A percentile compares a stretch with the other conserved stretches of the same genome.
These are phyloP conservation scores for Diadegma fenestrale DNA, from an alignment of 2,888 invertebrate genomes.

Conservation along the genomic window DNA sequence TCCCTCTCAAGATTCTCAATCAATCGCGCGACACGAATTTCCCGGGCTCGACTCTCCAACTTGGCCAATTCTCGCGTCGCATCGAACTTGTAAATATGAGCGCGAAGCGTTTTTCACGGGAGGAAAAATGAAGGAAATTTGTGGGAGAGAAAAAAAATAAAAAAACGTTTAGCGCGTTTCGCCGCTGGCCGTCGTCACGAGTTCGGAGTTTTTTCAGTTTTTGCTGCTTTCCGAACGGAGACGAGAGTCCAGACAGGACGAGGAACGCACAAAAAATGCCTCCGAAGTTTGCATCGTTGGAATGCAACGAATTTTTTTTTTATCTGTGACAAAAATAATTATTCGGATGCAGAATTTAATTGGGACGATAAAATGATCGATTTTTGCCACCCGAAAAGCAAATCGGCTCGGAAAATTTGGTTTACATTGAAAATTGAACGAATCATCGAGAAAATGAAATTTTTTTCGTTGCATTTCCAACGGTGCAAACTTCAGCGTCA, in stretches of 20 bases:
- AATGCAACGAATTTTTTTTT: too few relatives aligned
- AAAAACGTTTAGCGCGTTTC: conserved; percentile 52
- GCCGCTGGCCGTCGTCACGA: conserved; percentile 62
- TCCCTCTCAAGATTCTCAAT: not conserved
- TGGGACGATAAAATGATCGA: too few relatives aligned
- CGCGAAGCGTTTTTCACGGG: not conserved
- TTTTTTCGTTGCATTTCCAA: too few relatives aligned
- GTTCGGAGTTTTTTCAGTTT: conserved; percentile 41
- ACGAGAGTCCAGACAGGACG: conserved; percentile 58
- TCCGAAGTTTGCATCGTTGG: too few relatives aligned
- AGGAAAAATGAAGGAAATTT: conserved; percentile 15
- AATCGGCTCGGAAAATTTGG: too few relatives aligned
- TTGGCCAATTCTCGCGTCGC: not conserved
- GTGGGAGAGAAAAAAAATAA: conserved; percentile 9
- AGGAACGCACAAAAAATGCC: too few relatives aligned
- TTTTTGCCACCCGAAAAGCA: too few relatives aligned
- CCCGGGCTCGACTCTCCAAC: not conserved
- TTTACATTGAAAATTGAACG: too few relatives aligned
- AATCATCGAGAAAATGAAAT: too few relatives aligned
- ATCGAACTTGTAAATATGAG: not conserved
- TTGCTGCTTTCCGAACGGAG: conserved; percentile 52
- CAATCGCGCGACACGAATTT: not conserved
- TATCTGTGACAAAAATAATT: too few relatives aligned
- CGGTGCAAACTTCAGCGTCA: too few relatives aligned
- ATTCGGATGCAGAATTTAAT: too few relatives aligned